These are phyloP conservation scores for Paedocypris micromegethes DNA, from an alignment of 2,797 vertebrate genomes.

Conservation along the genomic window DNA sequence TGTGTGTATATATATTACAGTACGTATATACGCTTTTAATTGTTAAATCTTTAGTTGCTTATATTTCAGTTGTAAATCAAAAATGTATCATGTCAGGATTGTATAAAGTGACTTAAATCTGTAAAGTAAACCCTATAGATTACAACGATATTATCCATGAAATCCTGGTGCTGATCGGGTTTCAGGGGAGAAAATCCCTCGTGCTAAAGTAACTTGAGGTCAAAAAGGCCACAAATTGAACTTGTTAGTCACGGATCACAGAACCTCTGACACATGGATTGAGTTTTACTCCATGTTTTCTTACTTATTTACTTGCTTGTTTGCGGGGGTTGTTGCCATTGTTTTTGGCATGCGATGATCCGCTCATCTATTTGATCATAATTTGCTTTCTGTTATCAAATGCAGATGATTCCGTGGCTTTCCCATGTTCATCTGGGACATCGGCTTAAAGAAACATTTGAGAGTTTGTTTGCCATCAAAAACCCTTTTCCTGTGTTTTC, in stretches of 20 bases:
- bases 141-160: neutral
- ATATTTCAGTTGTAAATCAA: too few relatives aligned
- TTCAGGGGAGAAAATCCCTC: neutral
- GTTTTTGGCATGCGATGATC: slow-evolving; percentile 1
- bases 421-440: slow-evolving; percentile 23
- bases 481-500: slow-evolving; percentile 21
- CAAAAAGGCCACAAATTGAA: slow-evolving; percentile 6
- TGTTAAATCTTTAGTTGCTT: too few relatives aligned
- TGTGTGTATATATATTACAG: too few relatives aligned
- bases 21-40: too few relatives aligned
- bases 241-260: slow-evolving; percentile 8
- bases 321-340: neutral
- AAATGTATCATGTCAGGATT: too few relatives aligned
- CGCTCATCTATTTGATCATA: slow-evolving; percentile 20
- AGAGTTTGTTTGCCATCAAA: slow-evolving; percentile 27
- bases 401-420: slow-evolving; percentile 27
- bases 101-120: too few relatives aligned
- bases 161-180: slow-evolving; percentile 9
- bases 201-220: neutral
- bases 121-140: neutral
- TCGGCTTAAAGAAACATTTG: neutral
- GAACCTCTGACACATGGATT: slow-evolving; percentile 7
- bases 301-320: neutral
- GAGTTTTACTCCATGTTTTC: neutral
- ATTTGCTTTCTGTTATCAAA: slow-evolving; percentile 29